phyloP scores from a whole-genome alignment of 2,113 vertebrate genomes.

The Hippocampus barbouri region DNA sequence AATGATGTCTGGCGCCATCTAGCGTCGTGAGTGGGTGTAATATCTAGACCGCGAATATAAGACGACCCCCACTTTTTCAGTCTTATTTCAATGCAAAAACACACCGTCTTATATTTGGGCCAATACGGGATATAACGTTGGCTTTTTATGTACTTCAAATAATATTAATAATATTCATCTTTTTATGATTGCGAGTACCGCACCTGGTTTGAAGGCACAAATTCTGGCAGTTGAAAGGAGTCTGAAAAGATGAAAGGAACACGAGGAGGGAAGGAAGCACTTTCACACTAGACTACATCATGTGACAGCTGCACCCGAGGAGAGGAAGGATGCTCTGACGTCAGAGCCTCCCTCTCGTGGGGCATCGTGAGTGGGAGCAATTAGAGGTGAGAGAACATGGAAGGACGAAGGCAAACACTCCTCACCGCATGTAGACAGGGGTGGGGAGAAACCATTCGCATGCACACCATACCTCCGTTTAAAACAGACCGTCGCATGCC shows the following conservation, averaged over 20 bases:
- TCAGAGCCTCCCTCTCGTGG: conserved; percentile 56
- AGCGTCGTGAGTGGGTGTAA: too few species aligned
- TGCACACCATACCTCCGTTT: conserved; percentile 46
- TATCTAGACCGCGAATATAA: too few species aligned
- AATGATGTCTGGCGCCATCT: too few species aligned
- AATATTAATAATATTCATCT: too few species aligned
- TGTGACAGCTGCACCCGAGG: conserved; percentile 67
- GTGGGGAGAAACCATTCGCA: conserved; percentile 42
- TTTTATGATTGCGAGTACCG: too few species aligned
- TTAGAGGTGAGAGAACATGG: conserved; percentile 67
- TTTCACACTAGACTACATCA: conserved; percentile 75
- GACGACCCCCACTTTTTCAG: too few species aligned
- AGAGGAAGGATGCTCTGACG: conserved; percentile 53
- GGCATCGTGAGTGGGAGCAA: conserved; percentile 67
- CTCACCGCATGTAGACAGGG: conserved; percentile 11
- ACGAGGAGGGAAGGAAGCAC: conserved; percentile 54
- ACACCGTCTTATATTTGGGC: too few species aligned
- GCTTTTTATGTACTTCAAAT: too few species aligned
- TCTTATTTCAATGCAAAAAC: too few species aligned
- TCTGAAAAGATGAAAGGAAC: conserved; percentile 51
- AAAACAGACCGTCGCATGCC: conserved; percentile 37
- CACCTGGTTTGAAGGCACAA: too few species aligned
- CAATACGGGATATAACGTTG: too few species aligned
- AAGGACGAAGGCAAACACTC: conserved; percentile 59
- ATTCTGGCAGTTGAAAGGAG: too few species aligned